These are phyloP conservation scores for Scaptomyza flava DNA, from an alignment of 2,888 invertebrate species.

Conservation along the genomic window DNA sequence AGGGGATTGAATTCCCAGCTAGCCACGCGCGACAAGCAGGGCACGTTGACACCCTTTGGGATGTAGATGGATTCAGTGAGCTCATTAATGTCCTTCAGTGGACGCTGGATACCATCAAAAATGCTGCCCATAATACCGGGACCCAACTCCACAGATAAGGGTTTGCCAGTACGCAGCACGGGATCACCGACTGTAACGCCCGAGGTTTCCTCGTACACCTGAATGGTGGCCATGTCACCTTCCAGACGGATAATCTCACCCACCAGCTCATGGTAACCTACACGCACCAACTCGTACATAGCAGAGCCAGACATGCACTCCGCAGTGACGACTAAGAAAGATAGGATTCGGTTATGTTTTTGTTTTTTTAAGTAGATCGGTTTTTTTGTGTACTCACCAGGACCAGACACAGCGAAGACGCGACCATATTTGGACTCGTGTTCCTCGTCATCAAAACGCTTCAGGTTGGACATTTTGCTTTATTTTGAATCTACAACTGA, in stretches of 20 bases:
- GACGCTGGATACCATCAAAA: conserved; percentile 99
- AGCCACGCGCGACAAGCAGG: conserved; percentile 91
- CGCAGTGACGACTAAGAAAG: conserved; percentile 95
- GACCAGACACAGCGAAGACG: conserved; percentile 99
- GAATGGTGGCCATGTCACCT: conserved; percentile 99
- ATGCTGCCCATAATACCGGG: conserved; percentile 99
- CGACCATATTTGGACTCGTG: conserved; percentile 96
- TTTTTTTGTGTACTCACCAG: conserved; percentile 87
- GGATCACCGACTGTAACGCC: conserved; percentile 99
- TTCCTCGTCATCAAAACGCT: conserved; percentile 92
- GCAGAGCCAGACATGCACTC: conserved; percentile 99
- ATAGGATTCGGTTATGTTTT: neutral
- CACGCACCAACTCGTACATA: conserved; percentile 99
- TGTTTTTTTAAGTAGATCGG: neutral
- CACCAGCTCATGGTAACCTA: conserved; percentile 98
- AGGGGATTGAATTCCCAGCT: conserved; percentile 97
- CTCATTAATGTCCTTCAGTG: conserved; percentile 97
- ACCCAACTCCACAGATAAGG: conserved; percentile 98
- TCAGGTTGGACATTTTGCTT: conserved; percentile 87
- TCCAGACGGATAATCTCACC: conserved; percentile 99
- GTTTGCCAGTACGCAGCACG: conserved; percentile 98
- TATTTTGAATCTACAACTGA: conserved; percentile 62
- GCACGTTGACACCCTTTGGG: conserved; percentile 98
- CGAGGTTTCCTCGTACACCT: conserved; percentile 98
- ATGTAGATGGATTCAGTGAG: conserved; percentile 98